Evolutionary conservation across 2,888 invertebrate genomes (phyloP), one percentile per base, ranked within the genome.

Genomic region (Conus canariensis): DNA sequence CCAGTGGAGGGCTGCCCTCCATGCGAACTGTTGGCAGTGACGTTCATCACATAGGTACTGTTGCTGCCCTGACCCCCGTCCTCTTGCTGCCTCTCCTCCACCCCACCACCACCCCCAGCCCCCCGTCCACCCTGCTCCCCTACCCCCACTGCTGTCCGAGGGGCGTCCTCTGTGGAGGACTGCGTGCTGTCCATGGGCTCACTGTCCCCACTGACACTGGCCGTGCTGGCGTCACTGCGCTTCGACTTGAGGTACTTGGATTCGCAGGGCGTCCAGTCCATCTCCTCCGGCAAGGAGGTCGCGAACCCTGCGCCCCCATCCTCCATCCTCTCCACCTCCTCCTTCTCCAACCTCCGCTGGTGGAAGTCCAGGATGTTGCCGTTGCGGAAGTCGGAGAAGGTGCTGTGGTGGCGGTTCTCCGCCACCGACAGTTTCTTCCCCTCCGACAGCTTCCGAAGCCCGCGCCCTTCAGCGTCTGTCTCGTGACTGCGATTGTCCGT

Each of bases 331-430:
- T 91, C 89, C 85, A 88, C 80, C 58, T 93, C 92, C 30, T 70
- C 74, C 14, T 89, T 89, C n/a, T 92, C 92, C 91, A 90, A 87
- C 90, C 74, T 74, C n/a, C 74, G 25, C 45, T 22, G 22, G 45
- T 22, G 45, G 58, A 88, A 90, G 60, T 94, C 94, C 77, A 93
- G 90, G 70, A 93, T 90, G 90, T 93, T 93, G 25, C 93, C 92
- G 19, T 92, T 92, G 59, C 94, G 92, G 90, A 94, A 94, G 90
- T 95, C 95, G 4, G 94, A 92, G 91, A 95, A 95, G 10, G 94
- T 94, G 56, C 93, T 93, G 56, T 92, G 93, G 91, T 94, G 93
- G 30, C 91, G 92, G 83, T 91, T 64, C 64, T 92, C 93, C 14
- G 85, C 56, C 87, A 80, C 67, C 16, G 87, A 22, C 67, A 85